Base-by-base conservation (phyloP, 2,113 vertebrate genomes). In the Boulengeromyrus knoepffleri region DNA sequence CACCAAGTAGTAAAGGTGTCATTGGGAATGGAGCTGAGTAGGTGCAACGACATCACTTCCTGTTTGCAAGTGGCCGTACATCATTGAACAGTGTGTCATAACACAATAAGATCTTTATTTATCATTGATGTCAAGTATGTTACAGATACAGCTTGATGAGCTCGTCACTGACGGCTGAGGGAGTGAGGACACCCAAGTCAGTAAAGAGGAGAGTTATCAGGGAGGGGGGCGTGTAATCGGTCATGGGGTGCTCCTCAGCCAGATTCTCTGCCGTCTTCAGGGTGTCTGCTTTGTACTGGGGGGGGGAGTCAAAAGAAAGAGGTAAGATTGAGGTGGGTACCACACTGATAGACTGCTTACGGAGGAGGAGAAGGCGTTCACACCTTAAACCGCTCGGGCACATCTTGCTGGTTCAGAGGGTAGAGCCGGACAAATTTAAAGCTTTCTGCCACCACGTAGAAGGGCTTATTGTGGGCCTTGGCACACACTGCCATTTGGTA, bases 361-460 rank as follows among this genome's bases (percentile, higher is more conserved):
- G 46, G 21, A 36, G 10, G 27, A 53, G 5, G 36, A 17, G 6
- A 1, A 85, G 10, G 15, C 5, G 2, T 31, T 90, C 94, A 95
- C 92, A 97, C 99, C 98, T 99, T 99, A 92, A 99, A 99, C 88
- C 96, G 96, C 53, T 99, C 97, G 0, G 99, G 99, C 8, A 99
- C 98, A 0, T 99, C 99, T 92, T 97, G 97, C 85, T 99, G 99
- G 93, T 99, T 99, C 19, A 99, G 97, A 0, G 99, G 99, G 89
- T 98, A 99, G 19, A 99, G 97, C 2, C 99, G 95, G 0, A 99
- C 98, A 66, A 99, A 99, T 92, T 99, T 99, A 93, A 99, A 99
- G 85, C 98, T 99, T 93, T 99, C 99, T 0, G 99, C 99, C 49
- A 99, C 99, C 24, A 98, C 99, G 0, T 99, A 99, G 92, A 99